Evolutionary conservation across 2,888 invertebrate species (phyloP), one percentile per base, ranked within the genome.

Genomic region (Notocelia uddmanniana): DNA sequence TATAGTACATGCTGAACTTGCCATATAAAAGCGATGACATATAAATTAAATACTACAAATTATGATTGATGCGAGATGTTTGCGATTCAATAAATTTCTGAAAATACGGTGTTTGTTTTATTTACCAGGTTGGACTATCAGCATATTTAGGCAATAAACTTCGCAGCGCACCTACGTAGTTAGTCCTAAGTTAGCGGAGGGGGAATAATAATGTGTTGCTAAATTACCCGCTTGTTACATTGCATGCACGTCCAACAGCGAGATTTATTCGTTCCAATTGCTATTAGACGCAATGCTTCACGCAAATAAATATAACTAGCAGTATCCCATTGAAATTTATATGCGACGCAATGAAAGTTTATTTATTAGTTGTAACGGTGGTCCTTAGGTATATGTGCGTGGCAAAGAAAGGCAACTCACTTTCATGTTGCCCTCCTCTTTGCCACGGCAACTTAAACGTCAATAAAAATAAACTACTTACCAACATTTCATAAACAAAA

Each of bases 191-290:
- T 58, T 68, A 48, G 68, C 67, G 69, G 69, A 73, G 74, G 75
- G 74, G 76, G 76, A 76, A 74, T 74, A 76, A 74, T 76, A 74
- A 76, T 76, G 76, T 73, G 73, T 76, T 74, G 73, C 72, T 74
- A 74, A 74, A 74, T 76, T 74, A 72, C 74, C 72, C 68, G 70
- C 74, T 74, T 72, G 74, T 73, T 72, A 72, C 72, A 72, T 72
- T 68, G 72, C 72, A 72, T 72, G 72, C 72, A 72, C 72, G 72
- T 72, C 68, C 68, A 68, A 50, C 55, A 23, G 21, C 18, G 37
- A 67, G 72, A 72, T 72, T 72, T 72, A 72, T 72, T 37, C 62
- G 67, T 68, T 72, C 72, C 72, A 68, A 72, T 72, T 72, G 72
- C 72, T 68, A 71, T 71, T 71, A 67, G 72, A 72, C 62, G 72